A percentile compares a stretch with the other conserved stretches of the same genome.
phyloP scores from a whole-genome alignment of 1,140 invertebrate genomes.

The Propsilocerus akamusi region DNA sequence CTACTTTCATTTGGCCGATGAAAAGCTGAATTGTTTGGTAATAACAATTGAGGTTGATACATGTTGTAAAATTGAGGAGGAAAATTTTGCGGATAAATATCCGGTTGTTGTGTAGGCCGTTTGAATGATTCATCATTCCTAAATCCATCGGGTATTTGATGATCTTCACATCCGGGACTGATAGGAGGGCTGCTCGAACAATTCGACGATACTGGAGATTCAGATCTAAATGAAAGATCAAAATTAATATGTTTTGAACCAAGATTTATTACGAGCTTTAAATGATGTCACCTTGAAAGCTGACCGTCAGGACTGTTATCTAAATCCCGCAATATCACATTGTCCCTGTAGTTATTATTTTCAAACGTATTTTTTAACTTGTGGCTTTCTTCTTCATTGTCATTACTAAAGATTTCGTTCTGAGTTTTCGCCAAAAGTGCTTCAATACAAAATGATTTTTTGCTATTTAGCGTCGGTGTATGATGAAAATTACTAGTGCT shows the following conservation, averaged over 20 bases:
- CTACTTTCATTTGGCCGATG: not conserved
- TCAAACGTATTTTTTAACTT: not conserved
- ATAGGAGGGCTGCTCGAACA: conserved; percentile 24
- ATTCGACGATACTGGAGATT: conserved; percentile 14
- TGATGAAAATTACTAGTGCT: not conserved
- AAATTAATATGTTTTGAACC: too few species aligned
- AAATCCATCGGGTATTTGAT: conserved; percentile 14
- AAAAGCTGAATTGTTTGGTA: conserved; percentile 16
- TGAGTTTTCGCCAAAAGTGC: conserved; percentile 32
- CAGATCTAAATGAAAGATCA: not conserved
- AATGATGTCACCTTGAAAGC: not conserved
- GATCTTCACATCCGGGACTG: conserved; percentile 23
- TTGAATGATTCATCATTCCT: conserved; percentile 22
- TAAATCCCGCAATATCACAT: not conserved
- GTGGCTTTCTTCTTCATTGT: conserved; percentile 7
- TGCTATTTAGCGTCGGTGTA: conserved; percentile 10
- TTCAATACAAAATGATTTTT: conserved; percentile 47
- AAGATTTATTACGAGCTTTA: too few species aligned
- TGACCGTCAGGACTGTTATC: not conserved
- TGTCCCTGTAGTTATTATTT: not conserved
- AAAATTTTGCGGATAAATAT: conserved; percentile 21
- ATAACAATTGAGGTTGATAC: conserved; percentile 21
- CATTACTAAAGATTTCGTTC: conserved; percentile 8
- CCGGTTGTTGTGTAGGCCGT: conserved; percentile 20
- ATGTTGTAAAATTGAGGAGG: conserved; percentile 16